Evolutionary conservation across 2,113 vertebrate species (phyloP).

Genomic region (Lates calcarifer): DNA sequence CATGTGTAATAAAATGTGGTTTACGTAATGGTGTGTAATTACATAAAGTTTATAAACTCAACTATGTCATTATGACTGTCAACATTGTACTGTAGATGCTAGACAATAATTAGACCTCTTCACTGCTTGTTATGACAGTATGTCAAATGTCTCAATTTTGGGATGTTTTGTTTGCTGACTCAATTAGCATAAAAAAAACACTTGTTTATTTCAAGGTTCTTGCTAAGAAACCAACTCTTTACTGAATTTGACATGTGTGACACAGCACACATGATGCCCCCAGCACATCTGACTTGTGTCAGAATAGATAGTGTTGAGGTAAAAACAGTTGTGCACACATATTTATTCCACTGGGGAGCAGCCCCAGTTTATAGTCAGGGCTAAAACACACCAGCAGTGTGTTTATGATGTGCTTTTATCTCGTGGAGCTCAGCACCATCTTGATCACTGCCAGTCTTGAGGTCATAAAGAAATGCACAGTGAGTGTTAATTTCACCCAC

Average conservation of each 20-base stretch:
- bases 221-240: constrained; percentile 5
- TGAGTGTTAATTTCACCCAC: constrained; percentile 11
- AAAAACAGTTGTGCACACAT: not conserved
- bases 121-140: constrained; percentile 39
- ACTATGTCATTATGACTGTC: constrained; percentile 39
- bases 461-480: constrained; percentile 20
- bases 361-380: constrained; percentile 31
- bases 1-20: constrained; percentile 16
- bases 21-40: constrained; percentile 30
- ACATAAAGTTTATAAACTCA: constrained; percentile 19
- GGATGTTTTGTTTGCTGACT: constrained; percentile 37
- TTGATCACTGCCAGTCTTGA: constrained; percentile 32
- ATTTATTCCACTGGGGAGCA: constrained; percentile 37
- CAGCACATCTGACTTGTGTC: constrained; percentile 9
- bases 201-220: not conserved
- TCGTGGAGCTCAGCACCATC: constrained; percentile 11
- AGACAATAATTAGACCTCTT: constrained; percentile 40
- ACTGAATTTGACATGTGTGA: constrained; percentile 1
- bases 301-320: constrained; percentile 10
- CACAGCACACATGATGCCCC: not conserved
- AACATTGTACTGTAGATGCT: not conserved
- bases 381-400: constrained; percentile 26
- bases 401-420: constrained; percentile 42
- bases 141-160: constrained; percentile 12
- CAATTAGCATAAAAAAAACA: constrained; percentile 14